These are phyloP conservation scores for Rattus rattus DNA, from an alignment of 2,113 vertebrate genomes.

Conservation along the genomic window DNA sequence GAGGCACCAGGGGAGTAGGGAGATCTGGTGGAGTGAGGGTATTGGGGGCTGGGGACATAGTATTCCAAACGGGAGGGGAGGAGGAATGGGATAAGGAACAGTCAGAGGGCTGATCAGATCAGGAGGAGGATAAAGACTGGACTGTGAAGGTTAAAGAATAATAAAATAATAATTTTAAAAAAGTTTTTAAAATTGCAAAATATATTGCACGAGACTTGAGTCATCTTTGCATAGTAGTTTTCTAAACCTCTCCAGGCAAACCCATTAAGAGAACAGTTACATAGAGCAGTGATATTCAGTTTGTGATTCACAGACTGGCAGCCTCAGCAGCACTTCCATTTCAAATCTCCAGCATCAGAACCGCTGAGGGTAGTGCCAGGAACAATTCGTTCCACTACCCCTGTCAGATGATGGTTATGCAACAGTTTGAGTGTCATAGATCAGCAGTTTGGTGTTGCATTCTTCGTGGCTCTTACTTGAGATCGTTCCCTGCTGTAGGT, in stretches of 20 bases:
- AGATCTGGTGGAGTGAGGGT: too few species aligned
- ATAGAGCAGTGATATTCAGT: background rate
- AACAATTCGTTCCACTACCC: background rate
- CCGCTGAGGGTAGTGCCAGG: background rate
- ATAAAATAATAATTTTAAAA: too few species aligned
- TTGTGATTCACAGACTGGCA: background rate
- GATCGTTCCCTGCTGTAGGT: constrained; percentile 2
- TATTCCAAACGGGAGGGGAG: too few species aligned
- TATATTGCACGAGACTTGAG: background rate
- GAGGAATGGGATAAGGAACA: too few species aligned
- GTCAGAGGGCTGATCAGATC: too few species aligned
- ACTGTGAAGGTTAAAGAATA: too few species aligned
- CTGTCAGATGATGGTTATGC: background rate
- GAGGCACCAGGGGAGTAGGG: too few species aligned
- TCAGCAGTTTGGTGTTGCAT: background rate
- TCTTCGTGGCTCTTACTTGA: background rate
- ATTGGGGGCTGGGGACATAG: too few species aligned
- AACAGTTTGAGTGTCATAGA: background rate
- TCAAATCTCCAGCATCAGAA: background rate
- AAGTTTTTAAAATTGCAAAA: constrained; percentile 44
- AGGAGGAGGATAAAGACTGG: too few species aligned
- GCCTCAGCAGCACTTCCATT: background rate
- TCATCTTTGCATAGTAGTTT: background rate
- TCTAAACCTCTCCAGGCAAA: constrained; percentile 23
- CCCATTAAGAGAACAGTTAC: background rate